Evolutionary conservation across 1,140 invertebrate genomes (phyloP), one percentile per base, ranked within the genome.

Genomic region (Oreohelix idahoensis): DNA sequence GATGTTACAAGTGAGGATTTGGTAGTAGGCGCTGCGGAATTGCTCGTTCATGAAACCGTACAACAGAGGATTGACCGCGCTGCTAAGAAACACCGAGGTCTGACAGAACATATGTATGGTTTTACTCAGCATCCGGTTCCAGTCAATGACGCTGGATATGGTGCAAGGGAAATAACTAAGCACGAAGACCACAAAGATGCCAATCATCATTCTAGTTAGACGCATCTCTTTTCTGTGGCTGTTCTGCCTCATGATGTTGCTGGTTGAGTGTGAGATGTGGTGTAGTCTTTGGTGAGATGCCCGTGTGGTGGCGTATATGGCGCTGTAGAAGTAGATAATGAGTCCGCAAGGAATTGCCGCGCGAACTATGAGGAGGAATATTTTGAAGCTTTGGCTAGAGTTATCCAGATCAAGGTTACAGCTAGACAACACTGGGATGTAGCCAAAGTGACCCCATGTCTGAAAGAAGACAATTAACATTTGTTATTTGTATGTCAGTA

Each of bases 31-130:
- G 86, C 96, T 95, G 49, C 96, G 93, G 88, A 97, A 97, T 87
- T 97, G 96, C 0, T 95, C 95, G 85, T 96, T 97, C 95, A 97
- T 97, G 0, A 96, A 95, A 20, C 97, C 96, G 89, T 97, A 95
- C 69, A 95, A 94, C 26, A 95, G 92, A 0, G 94, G 94, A 89
- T 95, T 95, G 74, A 94, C 39, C 17, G 88, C 88, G 69, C 88
- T 88, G 49, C 88, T 86, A 35, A 89, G 73, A 36, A 87, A 89
- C 0, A 88, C 80, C 13, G 87, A 83, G 35, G 86, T 87, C 42
- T 80, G 77, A 79, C 88, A 89, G 76, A 88, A 88, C 84, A 88
- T 88, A 81, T 89, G 88, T 51, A 87, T 88, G 0, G 74, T 77
- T 66, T 88, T 88, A 39, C 87, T 86, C 39, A 89, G 73, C 32